A percentile compares a stretch with the other conserved stretches of the same genome.
Evolutionary conservation across 2,888 invertebrate genomes (phyloP).

Genomic region (Hesperia comma): DNA sequence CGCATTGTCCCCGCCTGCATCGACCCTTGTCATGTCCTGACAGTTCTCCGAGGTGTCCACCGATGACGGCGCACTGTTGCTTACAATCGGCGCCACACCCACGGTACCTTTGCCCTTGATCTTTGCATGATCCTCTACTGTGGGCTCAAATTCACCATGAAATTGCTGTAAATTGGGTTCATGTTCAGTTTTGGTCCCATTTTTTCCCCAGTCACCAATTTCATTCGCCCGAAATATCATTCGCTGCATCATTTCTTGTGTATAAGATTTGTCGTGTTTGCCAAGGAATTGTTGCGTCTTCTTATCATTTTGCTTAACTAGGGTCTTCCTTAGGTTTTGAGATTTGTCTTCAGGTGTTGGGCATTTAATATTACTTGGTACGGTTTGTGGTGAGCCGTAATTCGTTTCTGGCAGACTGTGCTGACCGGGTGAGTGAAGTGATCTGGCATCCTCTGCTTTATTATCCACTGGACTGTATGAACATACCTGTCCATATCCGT

Average conservation of each 20-base stretch:
- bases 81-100: constrained; percentile 63
- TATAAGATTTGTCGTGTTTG: constrained; percentile 60
- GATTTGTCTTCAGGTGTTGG: constrained; percentile 66
- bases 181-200: constrained; percentile 56
- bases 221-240: constrained; percentile 62
- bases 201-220: constrained; percentile 67
- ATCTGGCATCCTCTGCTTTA: constrained; percentile 59
- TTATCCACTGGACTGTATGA: constrained; percentile 45
- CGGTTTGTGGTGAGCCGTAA: constrained; percentile 71
- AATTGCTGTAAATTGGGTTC: constrained; percentile 77
- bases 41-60: constrained; percentile 65
- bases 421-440: constrained; percentile 68
- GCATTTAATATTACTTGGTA: constrained; percentile 61
- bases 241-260: constrained; percentile 61
- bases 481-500: constrained; percentile 57
- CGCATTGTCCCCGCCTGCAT: constrained; percentile 74
- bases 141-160: constrained; percentile 71
- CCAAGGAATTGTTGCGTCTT: constrained; percentile 59
- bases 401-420: constrained; percentile 67
- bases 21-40: constrained; percentile 78
- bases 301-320: constrained; percentile 69
- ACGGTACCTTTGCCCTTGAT: constrained; percentile 64
- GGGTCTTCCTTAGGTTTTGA: constrained; percentile 84
- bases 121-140: constrained; percentile 64
- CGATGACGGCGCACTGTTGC: constrained; percentile 71